Conservation (phyloP, 2,797 vertebrate genomes). For the Mormyrus proboscirostris region DNA sequence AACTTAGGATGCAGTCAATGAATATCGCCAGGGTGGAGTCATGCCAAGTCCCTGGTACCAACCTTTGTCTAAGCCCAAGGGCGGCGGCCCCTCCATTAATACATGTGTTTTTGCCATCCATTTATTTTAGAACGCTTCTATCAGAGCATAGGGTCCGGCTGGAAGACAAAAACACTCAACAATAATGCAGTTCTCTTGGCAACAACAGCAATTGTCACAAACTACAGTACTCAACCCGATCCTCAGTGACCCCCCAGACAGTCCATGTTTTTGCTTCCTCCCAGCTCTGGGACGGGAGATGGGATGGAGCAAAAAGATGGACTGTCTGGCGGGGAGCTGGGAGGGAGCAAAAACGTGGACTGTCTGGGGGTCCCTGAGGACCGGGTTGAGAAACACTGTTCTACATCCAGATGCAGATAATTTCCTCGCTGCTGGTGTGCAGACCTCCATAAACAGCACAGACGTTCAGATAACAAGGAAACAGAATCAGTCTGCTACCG, state of each 20-base stretch:
- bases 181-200: slow-evolving; percentile 25
- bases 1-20: slow-evolving; percentile 24
- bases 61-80: slow-evolving; percentile 31
- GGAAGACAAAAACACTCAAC: slow-evolving; percentile 32
- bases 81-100: slow-evolving; percentile 27
- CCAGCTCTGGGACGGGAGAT: background rate
- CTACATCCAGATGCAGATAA: slow-evolving; percentile 30
- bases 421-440: background rate
- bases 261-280: background rate
- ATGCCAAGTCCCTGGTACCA: slow-evolving; percentile 30
- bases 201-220: slow-evolving; percentile 16
- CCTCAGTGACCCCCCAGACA: background rate
- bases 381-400: background rate
- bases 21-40: slow-evolving; percentile 28
- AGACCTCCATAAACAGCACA: background rate
- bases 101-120: slow-evolving; percentile 27
- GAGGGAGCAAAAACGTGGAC: background rate
- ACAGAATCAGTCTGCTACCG: slow-evolving; percentile 21
- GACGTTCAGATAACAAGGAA: background rate
- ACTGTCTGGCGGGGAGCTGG: background rate
- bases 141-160: slow-evolving; percentile 26
- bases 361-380: background rate
- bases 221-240: background rate
- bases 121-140: slow-evolving; percentile 29
- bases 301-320: background rate